These are phyloP conservation scores for Pangasius larnaudii DNA, from an alignment of 2,797 vertebrate species.

Conservation along the genomic window DNA sequence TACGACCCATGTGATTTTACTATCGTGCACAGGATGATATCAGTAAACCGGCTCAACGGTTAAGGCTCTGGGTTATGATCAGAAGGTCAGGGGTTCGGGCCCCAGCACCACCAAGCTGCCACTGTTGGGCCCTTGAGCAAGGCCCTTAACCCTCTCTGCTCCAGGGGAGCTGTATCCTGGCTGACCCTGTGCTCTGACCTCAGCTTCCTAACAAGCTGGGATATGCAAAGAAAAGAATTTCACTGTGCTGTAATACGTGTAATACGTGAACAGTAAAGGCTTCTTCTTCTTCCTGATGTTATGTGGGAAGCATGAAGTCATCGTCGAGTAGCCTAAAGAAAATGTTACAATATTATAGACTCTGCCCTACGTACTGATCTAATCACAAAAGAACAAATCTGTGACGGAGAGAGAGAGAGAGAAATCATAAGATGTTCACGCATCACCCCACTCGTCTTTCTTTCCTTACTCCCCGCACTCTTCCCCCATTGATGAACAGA, in stretches of 20 bases:
- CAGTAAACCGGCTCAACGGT: no score
- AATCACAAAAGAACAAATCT: slow-evolving; percentile 28
- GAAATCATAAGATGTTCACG: slow-evolving; percentile 47
- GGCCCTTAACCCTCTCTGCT: no score
- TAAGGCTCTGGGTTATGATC: no score
- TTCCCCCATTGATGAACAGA: slow-evolving; percentile 38
- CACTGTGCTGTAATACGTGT: no score
- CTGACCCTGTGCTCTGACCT: no score
- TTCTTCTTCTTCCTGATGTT: background rate
- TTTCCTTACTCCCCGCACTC: slow-evolving; percentile 55
- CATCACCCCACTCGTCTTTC: slow-evolving; percentile 57
- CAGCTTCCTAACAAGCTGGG: no score
- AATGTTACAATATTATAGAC: background rate
- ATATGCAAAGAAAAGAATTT: no score
- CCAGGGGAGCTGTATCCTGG: no score
- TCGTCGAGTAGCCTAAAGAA: background rate
- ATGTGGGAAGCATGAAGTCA: background rate
- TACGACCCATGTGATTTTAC: background rate
- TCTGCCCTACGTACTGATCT: slow-evolving; percentile 23
- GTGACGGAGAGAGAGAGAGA: background rate
- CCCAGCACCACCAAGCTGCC: no score
- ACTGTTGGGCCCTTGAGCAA: no score
- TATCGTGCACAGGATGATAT: background rate
- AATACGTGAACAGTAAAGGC: no score
- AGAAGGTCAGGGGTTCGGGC: no score